A percentile compares a stretch with the other conserved stretches of the same genome.
Conservation (phyloP, 2,888 invertebrate genomes). For the Tipula lateralis region DNA sequence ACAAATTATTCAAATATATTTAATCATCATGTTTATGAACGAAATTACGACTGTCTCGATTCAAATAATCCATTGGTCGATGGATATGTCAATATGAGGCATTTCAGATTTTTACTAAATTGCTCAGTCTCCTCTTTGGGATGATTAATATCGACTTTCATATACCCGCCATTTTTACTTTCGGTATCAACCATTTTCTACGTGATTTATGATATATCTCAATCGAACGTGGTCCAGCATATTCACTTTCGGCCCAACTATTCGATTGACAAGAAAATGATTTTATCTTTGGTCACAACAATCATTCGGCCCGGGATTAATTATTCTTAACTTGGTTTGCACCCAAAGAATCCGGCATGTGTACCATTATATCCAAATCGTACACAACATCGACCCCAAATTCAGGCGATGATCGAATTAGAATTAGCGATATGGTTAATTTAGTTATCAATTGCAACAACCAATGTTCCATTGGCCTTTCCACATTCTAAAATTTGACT, state of each 20-base stretch:
- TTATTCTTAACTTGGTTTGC: slow-evolving; percentile 78
- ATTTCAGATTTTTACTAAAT: slow-evolving; percentile 74
- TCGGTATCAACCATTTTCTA: slow-evolving; percentile 91
- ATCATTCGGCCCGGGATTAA: slow-evolving; percentile 98
- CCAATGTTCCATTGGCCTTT: slow-evolving; percentile 82
- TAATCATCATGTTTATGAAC: slow-evolving; percentile 94
- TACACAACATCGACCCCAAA: slow-evolving; percentile 90
- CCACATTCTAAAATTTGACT: slow-evolving; percentile 72
- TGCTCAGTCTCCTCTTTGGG: slow-evolving; percentile 72
- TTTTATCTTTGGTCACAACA: slow-evolving; percentile 96
- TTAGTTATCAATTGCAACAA: slow-evolving; percentile 94
- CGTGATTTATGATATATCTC: slow-evolving; percentile 86
- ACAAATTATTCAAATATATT: slow-evolving; percentile 95
- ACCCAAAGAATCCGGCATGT: slow-evolving; percentile 97
- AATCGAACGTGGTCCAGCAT: slow-evolving; percentile 93
- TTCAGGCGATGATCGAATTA: slow-evolving; percentile 90
- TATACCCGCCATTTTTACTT: slow-evolving; percentile 99
- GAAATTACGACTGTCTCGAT: slow-evolving; percentile 87
- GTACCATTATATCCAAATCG: slow-evolving; percentile 97
- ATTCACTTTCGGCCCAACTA: slow-evolving; percentile 97
- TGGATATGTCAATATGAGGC: slow-evolving; percentile 98
- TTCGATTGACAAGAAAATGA: slow-evolving; percentile 94
- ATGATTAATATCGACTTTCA: slow-evolving; percentile 84
- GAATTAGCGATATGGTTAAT: slow-evolving; percentile 79
- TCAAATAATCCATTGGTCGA: slow-evolving; percentile 99